These are phyloP conservation scores for Nomada hirtipes DNA, from an alignment of 2,888 invertebrate species.

Conservation along the genomic window DNA sequence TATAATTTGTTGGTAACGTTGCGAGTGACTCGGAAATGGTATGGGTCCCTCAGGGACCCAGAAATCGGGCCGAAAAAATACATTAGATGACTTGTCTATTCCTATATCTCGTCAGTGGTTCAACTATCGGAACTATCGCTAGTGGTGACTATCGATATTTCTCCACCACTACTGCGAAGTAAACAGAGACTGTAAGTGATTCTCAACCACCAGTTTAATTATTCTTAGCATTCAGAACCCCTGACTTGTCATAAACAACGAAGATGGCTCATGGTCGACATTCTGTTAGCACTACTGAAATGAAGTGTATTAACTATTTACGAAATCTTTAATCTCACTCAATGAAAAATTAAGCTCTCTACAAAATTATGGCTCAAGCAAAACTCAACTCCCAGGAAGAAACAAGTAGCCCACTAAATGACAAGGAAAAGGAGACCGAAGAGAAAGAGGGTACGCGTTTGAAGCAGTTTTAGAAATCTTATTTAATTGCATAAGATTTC, in stretches of 20 bases:
- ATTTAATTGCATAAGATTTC: not conserved
- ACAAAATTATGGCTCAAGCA: conserved; percentile 74
- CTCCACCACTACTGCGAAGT: conserved; percentile 1
- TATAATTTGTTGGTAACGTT: too few relatives aligned
- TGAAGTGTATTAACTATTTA: not conserved
- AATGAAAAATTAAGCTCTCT: conserved; percentile 20
- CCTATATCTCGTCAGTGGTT: too few relatives aligned
- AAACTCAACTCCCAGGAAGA: conserved; percentile 67
- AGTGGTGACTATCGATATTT: too few relatives aligned
- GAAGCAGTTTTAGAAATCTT: not conserved
- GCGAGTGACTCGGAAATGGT: too few relatives aligned
- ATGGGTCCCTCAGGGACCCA: too few relatives aligned
- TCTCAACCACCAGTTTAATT: conserved; percentile 14
- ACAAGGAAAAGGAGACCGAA: conserved; percentile 72
- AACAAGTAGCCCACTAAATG: conserved; percentile 61
- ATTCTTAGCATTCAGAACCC: conserved; percentile 14
- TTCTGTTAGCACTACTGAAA: conserved; percentile 6
- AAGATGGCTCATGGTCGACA: conserved; percentile 15
- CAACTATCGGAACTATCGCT: too few relatives aligned
- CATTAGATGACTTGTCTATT: too few relatives aligned
- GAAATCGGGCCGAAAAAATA: too few relatives aligned
- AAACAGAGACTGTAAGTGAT: conserved; percentile 1
- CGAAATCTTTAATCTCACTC: conserved; percentile 8
- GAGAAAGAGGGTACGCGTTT: conserved; percentile 75
- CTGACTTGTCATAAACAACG: conserved; percentile 43